Conservation (phyloP, 1,140 invertebrate species). For the Micrasema minimum region DNA sequence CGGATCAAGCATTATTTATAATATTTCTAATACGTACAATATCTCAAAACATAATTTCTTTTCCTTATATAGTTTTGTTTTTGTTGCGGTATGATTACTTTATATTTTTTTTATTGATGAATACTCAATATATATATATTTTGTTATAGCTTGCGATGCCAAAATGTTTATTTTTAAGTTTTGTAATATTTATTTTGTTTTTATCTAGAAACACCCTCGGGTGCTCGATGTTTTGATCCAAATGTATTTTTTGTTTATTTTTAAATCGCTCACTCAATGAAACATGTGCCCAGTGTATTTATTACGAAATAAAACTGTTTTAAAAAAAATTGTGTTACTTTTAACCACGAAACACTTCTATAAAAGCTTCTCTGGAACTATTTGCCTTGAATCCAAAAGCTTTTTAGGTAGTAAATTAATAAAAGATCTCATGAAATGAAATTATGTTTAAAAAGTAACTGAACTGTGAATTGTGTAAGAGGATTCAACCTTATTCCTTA, state of each 20-base stretch:
- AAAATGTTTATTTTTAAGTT: slow-evolving; percentile 47
- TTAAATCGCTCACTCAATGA: slow-evolving; percentile 43
- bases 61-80: background rate
- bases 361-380: no score
- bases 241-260: slow-evolving; percentile 18
- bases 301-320: slow-evolving; percentile 46
- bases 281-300: slow-evolving; percentile 51
- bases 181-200: slow-evolving; percentile 46
- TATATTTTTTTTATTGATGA: slow-evolving; percentile 33
- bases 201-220: slow-evolving; percentile 3
- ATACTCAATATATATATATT: slow-evolving; percentile 49
- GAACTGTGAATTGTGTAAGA: no score
- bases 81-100: background rate
- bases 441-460: no score
- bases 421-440: no score
- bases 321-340: no score
- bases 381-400: no score
- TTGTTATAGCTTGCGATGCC: slow-evolving; percentile 48
- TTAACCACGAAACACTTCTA: no score
- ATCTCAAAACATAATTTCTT: background rate
- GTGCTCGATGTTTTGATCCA: slow-evolving; percentile 15
- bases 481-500: no score
- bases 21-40: background rate
- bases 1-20: no score
- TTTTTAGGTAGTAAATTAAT: no score